phyloP scores from a whole-genome alignment of 1,140 invertebrate species.

The Pygmarrhopalites habei region DNA sequence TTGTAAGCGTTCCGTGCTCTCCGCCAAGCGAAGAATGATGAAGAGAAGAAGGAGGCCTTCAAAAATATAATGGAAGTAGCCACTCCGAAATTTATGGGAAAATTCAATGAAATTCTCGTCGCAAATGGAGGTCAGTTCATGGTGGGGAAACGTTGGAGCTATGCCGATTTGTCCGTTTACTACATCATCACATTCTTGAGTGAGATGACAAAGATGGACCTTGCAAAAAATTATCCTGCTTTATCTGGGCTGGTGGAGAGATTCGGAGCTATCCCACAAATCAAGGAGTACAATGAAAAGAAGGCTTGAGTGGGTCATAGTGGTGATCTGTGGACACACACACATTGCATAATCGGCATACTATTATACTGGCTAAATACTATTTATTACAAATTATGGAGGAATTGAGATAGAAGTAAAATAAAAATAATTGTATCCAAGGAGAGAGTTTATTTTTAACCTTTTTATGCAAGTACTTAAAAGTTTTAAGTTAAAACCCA shows the following conservation, averaged over 20 bases:
- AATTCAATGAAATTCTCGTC: conserved; percentile 51
- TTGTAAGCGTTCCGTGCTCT: not conserved
- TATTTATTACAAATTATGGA: too few species aligned
- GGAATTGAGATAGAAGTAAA: too few species aligned
- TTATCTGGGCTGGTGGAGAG: not conserved
- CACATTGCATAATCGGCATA: too few species aligned
- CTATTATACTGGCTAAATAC: too few species aligned
- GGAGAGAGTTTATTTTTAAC: too few species aligned
- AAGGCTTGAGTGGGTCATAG: too few species aligned
- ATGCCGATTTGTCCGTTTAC: conserved; percentile 2
- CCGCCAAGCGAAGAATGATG: conserved; percentile 7
- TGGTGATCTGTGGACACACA: too few species aligned
- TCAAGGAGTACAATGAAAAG: too few species aligned
- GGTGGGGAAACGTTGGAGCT: conserved; percentile 48
- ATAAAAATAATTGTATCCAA: too few species aligned
- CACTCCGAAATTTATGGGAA: conserved; percentile 46
- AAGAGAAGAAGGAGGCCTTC: not conserved
- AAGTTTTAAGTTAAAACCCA: too few species aligned
- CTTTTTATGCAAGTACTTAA: too few species aligned
- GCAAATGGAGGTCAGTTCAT: conserved; percentile 50
- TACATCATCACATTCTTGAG: not conserved
- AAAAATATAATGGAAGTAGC: conserved; percentile 8
- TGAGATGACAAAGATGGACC: not conserved
- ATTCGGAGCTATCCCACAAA: not conserved
- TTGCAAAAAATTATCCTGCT: conserved; percentile 11